Conservation (phyloP, 2,888 invertebrate genomes). For the Diploptera punctata region DNA sequence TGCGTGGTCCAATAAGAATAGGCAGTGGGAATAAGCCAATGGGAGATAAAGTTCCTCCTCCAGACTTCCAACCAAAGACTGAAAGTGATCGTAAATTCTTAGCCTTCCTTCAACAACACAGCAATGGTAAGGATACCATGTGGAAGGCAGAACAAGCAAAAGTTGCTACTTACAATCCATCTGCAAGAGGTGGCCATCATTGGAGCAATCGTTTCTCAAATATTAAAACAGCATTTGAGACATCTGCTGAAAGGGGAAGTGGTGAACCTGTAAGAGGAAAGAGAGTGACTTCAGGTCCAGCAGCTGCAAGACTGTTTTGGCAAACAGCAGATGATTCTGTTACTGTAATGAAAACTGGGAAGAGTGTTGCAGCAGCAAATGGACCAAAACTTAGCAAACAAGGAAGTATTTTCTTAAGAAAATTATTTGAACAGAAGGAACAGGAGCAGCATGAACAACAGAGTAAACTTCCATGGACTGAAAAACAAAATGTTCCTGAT, state of each 20-base stretch:
- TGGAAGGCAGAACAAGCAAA: slow-evolving; percentile 50
- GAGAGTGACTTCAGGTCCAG: slow-evolving; percentile 45
- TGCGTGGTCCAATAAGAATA: slow-evolving; percentile 66
- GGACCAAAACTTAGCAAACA: slow-evolving; percentile 49
- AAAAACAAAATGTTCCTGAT: slow-evolving; percentile 40
- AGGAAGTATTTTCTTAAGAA: slow-evolving; percentile 44
- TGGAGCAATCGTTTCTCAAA: slow-evolving; percentile 87
- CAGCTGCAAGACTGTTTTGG: slow-evolving; percentile 67
- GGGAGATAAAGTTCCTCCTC: slow-evolving; percentile 61
- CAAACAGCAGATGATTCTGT: slow-evolving; percentile 63
- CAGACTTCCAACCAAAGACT: slow-evolving; percentile 79
- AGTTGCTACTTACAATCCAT: slow-evolving; percentile 47
- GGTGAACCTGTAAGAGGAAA: slow-evolving; percentile 22
- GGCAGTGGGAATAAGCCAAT: slow-evolving; percentile 27
- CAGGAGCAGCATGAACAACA: slow-evolving; percentile 50
- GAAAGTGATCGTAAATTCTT: slow-evolving; percentile 86
- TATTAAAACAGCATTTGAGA: slow-evolving; percentile 83
- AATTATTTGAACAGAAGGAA: slow-evolving; percentile 44
- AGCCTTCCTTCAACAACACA: slow-evolving; percentile 80
- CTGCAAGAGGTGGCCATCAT: slow-evolving; percentile 60
- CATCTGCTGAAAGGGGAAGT: slow-evolving; percentile 45
- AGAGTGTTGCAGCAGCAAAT: slow-evolving; percentile 45
- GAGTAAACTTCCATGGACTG: slow-evolving; percentile 43
- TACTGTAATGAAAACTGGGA: slow-evolving; percentile 46
- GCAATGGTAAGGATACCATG: slow-evolving; percentile 54